Conservation (phyloP, 2,888 invertebrate species). For the Allolobophora icterica region DNA sequence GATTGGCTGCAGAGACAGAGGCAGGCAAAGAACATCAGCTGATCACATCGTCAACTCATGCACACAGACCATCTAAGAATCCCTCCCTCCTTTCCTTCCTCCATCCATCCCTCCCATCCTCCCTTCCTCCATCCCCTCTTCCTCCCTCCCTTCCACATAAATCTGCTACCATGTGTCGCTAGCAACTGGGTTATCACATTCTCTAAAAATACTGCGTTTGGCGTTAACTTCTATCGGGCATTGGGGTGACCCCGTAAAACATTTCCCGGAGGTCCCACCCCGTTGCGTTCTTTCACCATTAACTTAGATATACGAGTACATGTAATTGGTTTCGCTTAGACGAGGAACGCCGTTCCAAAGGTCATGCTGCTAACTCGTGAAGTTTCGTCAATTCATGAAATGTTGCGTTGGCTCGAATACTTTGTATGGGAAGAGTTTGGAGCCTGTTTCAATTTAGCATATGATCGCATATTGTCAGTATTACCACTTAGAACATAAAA, state of each 20-base stretch:
- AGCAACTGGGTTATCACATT: neutral
- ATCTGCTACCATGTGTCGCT: neutral
- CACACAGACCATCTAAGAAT: neutral
- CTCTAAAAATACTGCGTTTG: neutral
- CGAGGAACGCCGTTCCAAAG: neutral
- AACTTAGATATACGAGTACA: too few species aligned
- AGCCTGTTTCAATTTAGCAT: neutral
- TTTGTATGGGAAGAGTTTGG: neutral
- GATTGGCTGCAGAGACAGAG: neutral
- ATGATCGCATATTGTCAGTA: too few species aligned
- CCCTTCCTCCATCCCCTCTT: too few species aligned
- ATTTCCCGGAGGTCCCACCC: neutral
- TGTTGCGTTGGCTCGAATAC: neutral
- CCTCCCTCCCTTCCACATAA: too few species aligned
- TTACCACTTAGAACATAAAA: too few species aligned
- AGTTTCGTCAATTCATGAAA: neutral
- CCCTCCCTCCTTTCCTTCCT: neutral
- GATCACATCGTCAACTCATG: neutral
- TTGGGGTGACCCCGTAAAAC: neutral
- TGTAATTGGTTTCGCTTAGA: neutral
- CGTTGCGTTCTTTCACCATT: neutral
- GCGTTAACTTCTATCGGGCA: neutral
- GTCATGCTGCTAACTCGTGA: neutral
- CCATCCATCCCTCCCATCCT: neutral
- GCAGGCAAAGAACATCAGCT: neutral